Base-by-base conservation (phyloP, 2,797 vertebrate genomes). In the Phrynocephalus guinanensis region DNA sequence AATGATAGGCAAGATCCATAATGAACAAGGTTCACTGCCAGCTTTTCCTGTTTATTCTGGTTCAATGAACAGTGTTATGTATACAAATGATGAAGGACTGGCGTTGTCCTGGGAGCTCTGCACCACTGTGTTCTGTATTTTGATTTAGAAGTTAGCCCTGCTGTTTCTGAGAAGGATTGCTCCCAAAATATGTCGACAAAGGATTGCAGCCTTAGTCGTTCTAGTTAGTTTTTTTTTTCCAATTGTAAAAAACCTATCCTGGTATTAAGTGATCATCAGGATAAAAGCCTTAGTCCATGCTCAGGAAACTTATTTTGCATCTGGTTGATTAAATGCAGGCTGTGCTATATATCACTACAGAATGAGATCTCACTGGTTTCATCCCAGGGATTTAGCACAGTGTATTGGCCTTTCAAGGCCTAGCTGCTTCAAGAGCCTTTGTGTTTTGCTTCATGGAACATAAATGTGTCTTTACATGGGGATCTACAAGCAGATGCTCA, bases 1-100 rank as follows among this genome's bases (percentile, higher is more conserved):
- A 91, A 85, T 0, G 26, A 89, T 79, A 94, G 92, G 85, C 88
- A 92, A 87, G 89, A 95, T 95, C 93, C 92, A 93, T 94, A 93
- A 38, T 0, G 18, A 90, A 75, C 0, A 0, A 5, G 75, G 60
- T 72, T 28, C 26, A 52, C 22, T 33, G 87, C 24, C 9, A n/a
- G 83, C 83, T 90, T 93, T 89, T 92, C 81, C 44, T 52, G 11
- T 94, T 92, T 87, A 63, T 93, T 93, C 91, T 88, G 91, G 86
- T 78, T 90, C 89, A 90, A 76, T 91, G 80, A 82, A 85, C 67
- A 71, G 86, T 81, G 87, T 85, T 83, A 71, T 86, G 75, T 73
- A 83, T 38, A 52, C 66, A 85, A 10, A 77, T 79, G 33, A 78
- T 82, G 70, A 79, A 38, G 56, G 87, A 79, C 79, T 63, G 15